phyloP scores from a whole-genome alignment of 2,113 vertebrate genomes.

The Heterochromis multidens region DNA sequence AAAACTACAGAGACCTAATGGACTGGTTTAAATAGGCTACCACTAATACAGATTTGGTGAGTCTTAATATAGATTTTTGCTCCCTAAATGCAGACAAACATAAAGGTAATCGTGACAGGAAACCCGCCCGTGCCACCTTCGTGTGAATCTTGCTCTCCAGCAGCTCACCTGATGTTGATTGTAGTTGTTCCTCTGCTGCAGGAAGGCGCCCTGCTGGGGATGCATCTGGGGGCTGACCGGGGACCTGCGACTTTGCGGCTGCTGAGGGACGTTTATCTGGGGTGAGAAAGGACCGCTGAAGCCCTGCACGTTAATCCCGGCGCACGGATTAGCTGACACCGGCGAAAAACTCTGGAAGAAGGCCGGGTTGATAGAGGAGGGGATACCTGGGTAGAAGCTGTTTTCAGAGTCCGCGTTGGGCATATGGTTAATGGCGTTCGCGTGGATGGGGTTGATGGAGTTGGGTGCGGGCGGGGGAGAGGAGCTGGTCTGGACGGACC shows the following conservation, averaged over 20 bases:
- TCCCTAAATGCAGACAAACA: background rate
- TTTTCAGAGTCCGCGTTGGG: constrained; percentile 83
- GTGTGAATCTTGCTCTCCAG: background rate
- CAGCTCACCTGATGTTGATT: constrained; percentile 91
- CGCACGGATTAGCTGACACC: constrained; percentile 85
- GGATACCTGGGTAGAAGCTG: constrained; percentile 89
- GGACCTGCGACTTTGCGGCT: constrained; percentile 85
- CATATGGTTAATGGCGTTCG: constrained; percentile 79
- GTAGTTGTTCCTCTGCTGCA: constrained; percentile 91
- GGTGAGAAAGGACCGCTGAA: constrained; percentile 89
- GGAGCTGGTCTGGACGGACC: constrained; percentile 91
- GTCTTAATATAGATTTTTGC: background rate
- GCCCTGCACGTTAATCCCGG: constrained; percentile 81
- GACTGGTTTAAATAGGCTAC: background rate
- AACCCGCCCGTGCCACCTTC: background rate
- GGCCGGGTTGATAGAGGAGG: constrained; percentile 90
- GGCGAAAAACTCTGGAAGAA: constrained; percentile 94
- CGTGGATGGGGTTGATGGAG: constrained; percentile 65
- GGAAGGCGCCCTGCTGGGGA: constrained; percentile 85
- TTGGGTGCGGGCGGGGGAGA: constrained; percentile 79
- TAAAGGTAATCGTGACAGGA: background rate
- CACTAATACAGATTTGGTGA: background rate
- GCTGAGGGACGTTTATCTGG: constrained; percentile 86
- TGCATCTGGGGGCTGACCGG: constrained; percentile 89
- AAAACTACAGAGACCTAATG: background rate